Evolutionary conservation across 2,797 vertebrate species (phyloP), one percentile per base, ranked within the genome.

Genomic region (Coracias cyanogaster): DNA sequence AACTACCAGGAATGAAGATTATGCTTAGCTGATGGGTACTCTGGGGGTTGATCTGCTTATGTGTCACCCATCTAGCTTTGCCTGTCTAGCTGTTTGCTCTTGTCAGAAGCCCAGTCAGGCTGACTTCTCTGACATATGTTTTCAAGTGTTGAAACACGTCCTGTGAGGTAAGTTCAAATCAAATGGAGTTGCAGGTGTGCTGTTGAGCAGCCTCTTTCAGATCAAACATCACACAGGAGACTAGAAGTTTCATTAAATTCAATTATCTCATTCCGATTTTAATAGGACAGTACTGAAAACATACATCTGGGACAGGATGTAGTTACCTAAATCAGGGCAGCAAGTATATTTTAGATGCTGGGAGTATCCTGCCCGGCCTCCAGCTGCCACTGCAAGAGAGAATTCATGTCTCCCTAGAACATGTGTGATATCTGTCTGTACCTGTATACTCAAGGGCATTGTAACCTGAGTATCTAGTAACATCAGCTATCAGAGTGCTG

Each of bases 21-120:
- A 82, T 60, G 58, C 37, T 89, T 86, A 93, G 76, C 73, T 96
- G 55, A 49, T 91, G 62, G 57, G 82, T 35, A 74, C 58, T 97
- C 95, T 80, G 46, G 51, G 64, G 51, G 48, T 24, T 80, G 60
- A 92, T 74, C 86, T 91, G 43, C 74, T 46, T 31, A 61, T n/a
- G 8, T 54, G 28, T 46, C 48, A 82, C 22, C 20, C 33, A 35
- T 21, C 12, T 37, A 88, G 60, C 48, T 90, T 67, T 57, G 57
- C n/a, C 67, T 77, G 4, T 82, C 58, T 61, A 89, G n/a, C 29
- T 90, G 15, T 55, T 90, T 83, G 67, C 67, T 82, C 35, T 17
- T 72, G 31, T 5, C 1, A 77, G 79, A 83, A 82, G 62, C 17
- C 17, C 24, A 82, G 10, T 52, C 62, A 57, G 54, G 17, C 6